Evolutionary conservation across 2,888 invertebrate species (phyloP).

Genomic region (Andricus curvator): DNA sequence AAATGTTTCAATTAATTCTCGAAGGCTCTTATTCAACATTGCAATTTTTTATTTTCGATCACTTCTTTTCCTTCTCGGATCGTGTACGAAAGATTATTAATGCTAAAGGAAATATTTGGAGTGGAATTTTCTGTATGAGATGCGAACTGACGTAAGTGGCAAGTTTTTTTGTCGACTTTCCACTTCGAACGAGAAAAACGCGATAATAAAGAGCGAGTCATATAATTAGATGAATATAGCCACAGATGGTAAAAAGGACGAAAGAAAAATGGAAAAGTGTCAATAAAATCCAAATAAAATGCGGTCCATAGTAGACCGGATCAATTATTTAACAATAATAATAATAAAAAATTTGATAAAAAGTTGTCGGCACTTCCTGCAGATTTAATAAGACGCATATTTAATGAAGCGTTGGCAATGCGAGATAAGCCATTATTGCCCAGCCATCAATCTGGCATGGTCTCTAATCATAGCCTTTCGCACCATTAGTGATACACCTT

Average conservation of each 20-base stretch:
- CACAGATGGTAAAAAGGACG: not conserved
- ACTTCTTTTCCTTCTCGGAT: too few species aligned
- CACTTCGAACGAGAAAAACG: constrained; percentile 7
- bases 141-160: constrained; percentile 12
- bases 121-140: constrained; percentile 23
- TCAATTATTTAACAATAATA: not conserved
- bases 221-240: constrained; percentile 1
- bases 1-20: too few species aligned
- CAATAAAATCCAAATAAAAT: not conserved
- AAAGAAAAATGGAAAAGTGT: not conserved
- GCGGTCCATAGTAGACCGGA: not conserved
- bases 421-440: constrained; percentile 32
- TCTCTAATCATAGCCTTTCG: constrained; percentile 24
- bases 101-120: constrained; percentile 2
- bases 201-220: constrained; percentile 10
- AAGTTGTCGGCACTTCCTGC: not conserved
- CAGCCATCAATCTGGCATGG: constrained; percentile 23
- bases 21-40: too few species aligned
- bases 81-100: too few species aligned
- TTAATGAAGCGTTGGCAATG: constrained; percentile 24
- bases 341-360: constrained; percentile 8
- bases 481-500: constrained; percentile 35
- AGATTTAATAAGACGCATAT: constrained; percentile 16
- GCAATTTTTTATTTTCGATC: too few species aligned
- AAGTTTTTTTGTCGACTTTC: constrained; percentile 19